Conservation (phyloP, 2,888 invertebrate species). For the Lamproptera curius region DNA sequence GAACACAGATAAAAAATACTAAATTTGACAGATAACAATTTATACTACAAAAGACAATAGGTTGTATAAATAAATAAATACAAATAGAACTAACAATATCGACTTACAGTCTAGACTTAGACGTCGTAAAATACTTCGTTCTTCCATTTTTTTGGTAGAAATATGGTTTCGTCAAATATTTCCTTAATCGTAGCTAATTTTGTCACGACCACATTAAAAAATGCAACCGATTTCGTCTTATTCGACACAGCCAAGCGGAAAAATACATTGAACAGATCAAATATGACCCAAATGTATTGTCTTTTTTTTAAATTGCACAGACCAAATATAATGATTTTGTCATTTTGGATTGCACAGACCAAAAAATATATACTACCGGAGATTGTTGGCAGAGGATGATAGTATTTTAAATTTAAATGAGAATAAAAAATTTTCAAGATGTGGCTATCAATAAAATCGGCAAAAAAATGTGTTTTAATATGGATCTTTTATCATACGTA, state of each 20-base stretch:
- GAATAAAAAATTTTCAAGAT: too few relatives aligned
- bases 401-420: too few relatives aligned
- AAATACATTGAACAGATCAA: conserved; percentile 4
- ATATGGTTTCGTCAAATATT: conserved; percentile 1
- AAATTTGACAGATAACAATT: conserved; percentile 3
- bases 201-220: conserved; percentile 5
- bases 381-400: too few relatives aligned
- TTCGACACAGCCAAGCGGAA: conserved; percentile 13
- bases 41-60: neutral
- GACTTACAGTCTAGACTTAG: conserved; percentile 11
- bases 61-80: neutral
- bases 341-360: conserved; percentile 1
- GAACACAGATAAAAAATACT: conserved; percentile 2
- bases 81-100: neutral
- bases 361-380: conserved; percentile 7
- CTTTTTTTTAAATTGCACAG: neutral
- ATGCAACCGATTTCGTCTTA: conserved; percentile 12
- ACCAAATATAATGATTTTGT: too few relatives aligned
- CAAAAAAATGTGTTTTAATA: too few relatives aligned
- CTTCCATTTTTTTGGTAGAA: conserved; percentile 5
- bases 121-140: conserved; percentile 2
- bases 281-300: neutral
- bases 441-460: too few relatives aligned
- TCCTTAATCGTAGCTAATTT: conserved; percentile 2
- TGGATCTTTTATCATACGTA: too few relatives aligned